Conservation (phyloP, 2,797 vertebrate genomes). For the Acanthurus leucopareius region DNA sequence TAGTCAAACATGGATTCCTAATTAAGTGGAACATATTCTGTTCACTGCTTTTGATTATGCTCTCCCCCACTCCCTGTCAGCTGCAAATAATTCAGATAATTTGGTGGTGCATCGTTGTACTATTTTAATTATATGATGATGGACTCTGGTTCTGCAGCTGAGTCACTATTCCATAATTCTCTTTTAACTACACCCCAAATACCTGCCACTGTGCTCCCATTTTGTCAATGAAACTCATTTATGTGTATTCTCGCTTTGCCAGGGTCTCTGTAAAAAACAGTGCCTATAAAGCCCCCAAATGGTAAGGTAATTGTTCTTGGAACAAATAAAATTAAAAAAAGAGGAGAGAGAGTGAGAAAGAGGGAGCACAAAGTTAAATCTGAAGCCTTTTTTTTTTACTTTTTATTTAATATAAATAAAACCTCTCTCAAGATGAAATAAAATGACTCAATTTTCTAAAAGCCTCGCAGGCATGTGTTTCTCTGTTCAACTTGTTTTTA, state of each 20-base stretch:
- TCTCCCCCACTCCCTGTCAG: conserved; percentile 68
- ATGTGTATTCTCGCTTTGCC: conserved; percentile 68
- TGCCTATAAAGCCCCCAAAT: conserved; percentile 71
- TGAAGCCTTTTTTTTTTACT: conserved; percentile 11
- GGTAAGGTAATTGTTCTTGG: conserved; percentile 63
- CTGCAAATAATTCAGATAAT: conserved; percentile 84
- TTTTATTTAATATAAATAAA: conserved; percentile 62
- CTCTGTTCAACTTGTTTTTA: conserved; percentile 60
- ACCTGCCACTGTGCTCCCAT: conserved; percentile 70
- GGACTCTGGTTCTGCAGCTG: conserved; percentile 74
- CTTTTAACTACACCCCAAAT: conserved; percentile 77
- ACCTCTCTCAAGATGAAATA: conserved; percentile 70
- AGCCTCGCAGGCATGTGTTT: conserved; percentile 53
- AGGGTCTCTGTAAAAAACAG: conserved; percentile 63
- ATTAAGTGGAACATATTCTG: conserved; percentile 79
- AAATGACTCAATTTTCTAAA: conserved; percentile 69
- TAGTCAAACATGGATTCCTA: conserved; percentile 78
- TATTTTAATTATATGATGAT: conserved; percentile 80
- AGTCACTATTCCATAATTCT: conserved; percentile 78
- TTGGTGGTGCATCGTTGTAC: conserved; percentile 73
- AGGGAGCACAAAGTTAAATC: conserved; percentile 51
- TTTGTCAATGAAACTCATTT: conserved; percentile 82
- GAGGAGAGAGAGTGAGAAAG: conserved; percentile 3
- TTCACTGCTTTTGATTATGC: conserved; percentile 74
- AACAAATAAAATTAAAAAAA: conserved; percentile 49